Conservation (phyloP, 2,888 invertebrate genomes). For the Drosophila prostipennis region DNA sequence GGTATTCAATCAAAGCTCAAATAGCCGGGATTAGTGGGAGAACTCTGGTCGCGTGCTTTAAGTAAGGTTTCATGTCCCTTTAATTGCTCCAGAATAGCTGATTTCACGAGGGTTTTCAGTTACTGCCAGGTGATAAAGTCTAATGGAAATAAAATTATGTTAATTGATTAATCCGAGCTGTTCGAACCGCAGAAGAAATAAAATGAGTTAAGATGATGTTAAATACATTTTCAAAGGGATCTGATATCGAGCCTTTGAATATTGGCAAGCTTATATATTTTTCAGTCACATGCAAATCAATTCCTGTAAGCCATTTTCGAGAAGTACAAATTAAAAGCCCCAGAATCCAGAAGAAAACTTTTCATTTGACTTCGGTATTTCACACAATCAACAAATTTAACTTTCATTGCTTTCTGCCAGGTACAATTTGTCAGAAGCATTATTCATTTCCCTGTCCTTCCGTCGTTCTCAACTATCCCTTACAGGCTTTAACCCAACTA, state of each 20-base stretch:
- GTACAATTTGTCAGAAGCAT: constrained; percentile 28
- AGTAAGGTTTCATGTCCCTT: constrained; percentile 36
- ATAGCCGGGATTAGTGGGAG: constrained; percentile 45
- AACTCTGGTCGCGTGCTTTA: constrained; percentile 32
- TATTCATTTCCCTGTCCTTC: constrained; percentile 5
- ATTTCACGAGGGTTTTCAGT: constrained; percentile 29
- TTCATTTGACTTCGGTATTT: constrained; percentile 13
- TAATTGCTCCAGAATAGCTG: constrained; percentile 37
- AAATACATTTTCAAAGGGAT: background rate
- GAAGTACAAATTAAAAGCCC: background rate
- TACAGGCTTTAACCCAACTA: constrained; percentile 12
- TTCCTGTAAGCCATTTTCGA: background rate
- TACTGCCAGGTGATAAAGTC: constrained; percentile 34
- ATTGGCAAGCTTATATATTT: too few relatives aligned
- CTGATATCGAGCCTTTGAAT: too few relatives aligned
- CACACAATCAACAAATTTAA: constrained; percentile 28
- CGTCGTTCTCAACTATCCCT: constrained; percentile 15
- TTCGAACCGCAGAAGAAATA: background rate
- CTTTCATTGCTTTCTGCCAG: constrained; percentile 28
- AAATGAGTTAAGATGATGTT: background rate
- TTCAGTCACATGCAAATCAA: background rate
- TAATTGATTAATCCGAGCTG: constrained; percentile 30
- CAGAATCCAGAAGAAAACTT: background rate
- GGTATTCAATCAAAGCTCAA: constrained; percentile 54
- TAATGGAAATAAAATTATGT: constrained; percentile 12